These are phyloP conservation scores for Vidua chalybeata DNA, from an alignment of 2,113 vertebrate species.

Conservation along the genomic window DNA sequence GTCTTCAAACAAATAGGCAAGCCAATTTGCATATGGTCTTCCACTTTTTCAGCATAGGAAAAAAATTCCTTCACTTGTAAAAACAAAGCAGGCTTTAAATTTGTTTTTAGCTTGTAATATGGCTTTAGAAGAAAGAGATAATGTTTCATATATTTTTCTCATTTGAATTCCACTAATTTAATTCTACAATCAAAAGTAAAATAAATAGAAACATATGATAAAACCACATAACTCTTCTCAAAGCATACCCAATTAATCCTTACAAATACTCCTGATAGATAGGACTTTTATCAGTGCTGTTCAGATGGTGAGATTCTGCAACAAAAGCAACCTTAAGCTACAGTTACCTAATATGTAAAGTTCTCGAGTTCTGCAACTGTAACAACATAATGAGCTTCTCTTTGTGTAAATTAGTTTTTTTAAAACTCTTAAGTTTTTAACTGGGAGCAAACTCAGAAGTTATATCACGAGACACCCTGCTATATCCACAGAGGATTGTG, in stretches of 20 bases:
- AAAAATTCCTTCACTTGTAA: background rate
- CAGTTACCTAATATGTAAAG: background rate
- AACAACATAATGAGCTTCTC: background rate
- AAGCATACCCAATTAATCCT: background rate
- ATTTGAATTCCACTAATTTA: background rate
- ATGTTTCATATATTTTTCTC: background rate
- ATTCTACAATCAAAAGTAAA: conserved; percentile 7
- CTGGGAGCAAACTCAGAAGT: background rate
- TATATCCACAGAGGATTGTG: background rate
- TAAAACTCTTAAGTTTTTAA: background rate
- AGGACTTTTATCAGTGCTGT: conserved; percentile 22
- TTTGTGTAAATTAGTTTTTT: background rate
- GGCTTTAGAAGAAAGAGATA: conserved; percentile 22
- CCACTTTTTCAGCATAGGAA: background rate
- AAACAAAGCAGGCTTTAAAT: background rate
- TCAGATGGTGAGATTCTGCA: conserved; percentile 44
- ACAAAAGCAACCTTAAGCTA: background rate
- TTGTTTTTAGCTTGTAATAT: background rate
- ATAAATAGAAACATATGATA: conserved; percentile 19
- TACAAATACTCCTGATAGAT: background rate
- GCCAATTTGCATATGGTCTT: background rate
- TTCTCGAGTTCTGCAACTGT: background rate
- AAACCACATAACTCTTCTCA: background rate
- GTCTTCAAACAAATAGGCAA: conserved; percentile 6
- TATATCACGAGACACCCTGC: fast-evolving